Base-by-base conservation (phyloP, 2,797 vertebrate species). In the Oreochromis grahami region DNA sequence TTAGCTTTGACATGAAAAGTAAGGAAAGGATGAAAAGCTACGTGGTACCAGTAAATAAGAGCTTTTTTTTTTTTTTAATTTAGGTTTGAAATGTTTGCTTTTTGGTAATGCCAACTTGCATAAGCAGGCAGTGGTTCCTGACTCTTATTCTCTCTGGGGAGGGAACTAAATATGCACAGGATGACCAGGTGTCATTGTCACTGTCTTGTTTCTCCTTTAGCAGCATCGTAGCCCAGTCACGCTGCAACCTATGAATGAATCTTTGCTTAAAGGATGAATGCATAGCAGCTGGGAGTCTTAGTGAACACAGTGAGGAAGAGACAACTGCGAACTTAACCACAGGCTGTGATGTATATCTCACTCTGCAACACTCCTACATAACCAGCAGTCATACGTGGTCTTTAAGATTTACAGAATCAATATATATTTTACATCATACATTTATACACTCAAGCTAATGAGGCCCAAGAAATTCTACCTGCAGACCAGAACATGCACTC, bases 1-100 rank as follows among this genome's bases (percentile, higher is more conserved):
- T 38, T 7, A 41, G 34, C 36, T 45, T 77, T 38, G 65, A 70
- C 13, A 43, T 43, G 0, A 68, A 53, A 53, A 53, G 51, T 55
- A 12, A 53, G 51, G 51, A 24, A 24, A 13, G 10, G 51, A 24
- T 53, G 51, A 53, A 34, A 21, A 43, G 11, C 58, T 41, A 29
- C 2, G 9, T 43, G 10, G 26, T 70, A 0, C 2, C 14, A 0
- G 6, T 45, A 13, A 5, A 50, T 8, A 29, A 72, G 4, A 21
- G n/a, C 12, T 1, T 17, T 45, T 45, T 41, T 34, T 65, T 34
- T 48, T 48, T 48, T 45, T 45, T 41, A 10, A 41, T 87, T 15
- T 19, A 1, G 13, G 36, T 86, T 34, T 7, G 1, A 26, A 12
- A 77, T 51, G 8, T 63, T 76, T 12, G 1, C 5, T 24, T 17